Conservation (phyloP, 1,140 invertebrate species). For the Cydia amplana region DNA sequence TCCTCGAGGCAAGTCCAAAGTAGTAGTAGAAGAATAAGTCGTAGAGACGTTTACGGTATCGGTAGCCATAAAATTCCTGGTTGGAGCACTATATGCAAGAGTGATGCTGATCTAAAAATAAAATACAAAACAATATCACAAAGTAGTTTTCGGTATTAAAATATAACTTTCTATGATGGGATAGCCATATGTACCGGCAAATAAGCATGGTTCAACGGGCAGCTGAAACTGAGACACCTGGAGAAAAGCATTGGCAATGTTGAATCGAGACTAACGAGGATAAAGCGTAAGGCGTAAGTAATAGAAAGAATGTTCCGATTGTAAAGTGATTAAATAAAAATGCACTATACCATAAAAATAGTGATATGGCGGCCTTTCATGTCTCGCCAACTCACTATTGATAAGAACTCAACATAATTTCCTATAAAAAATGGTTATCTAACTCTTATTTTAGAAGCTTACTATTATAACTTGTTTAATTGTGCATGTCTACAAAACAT, state of each 20-base stretch:
- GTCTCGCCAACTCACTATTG: slow-evolving; percentile 4
- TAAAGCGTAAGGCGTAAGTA: neutral
- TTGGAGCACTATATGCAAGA: neutral
- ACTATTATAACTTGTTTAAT: neutral
- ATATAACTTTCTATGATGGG: neutral
- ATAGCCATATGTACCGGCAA: no score
- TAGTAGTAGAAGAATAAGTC: neutral
- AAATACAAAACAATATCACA: neutral
- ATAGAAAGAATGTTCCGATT: neutral
- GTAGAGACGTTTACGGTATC: neutral
- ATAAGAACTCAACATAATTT: neutral
- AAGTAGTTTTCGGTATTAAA: neutral
- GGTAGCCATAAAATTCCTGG: neutral
- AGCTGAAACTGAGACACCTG: neutral
- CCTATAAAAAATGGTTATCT: neutral
- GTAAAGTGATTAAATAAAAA: neutral
- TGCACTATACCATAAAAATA: neutral
- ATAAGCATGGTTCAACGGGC: no score
- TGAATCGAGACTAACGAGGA: neutral
- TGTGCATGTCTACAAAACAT: slow-evolving; percentile 9
- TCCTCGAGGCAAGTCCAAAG: neutral
- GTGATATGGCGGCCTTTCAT: slow-evolving; percentile 8
- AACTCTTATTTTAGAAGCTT: neutral
- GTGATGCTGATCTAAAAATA: neutral
- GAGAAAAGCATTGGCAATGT: neutral